Conservation (phyloP, 2,888 invertebrate genomes). For the Kryphioiulus occultus region DNA sequence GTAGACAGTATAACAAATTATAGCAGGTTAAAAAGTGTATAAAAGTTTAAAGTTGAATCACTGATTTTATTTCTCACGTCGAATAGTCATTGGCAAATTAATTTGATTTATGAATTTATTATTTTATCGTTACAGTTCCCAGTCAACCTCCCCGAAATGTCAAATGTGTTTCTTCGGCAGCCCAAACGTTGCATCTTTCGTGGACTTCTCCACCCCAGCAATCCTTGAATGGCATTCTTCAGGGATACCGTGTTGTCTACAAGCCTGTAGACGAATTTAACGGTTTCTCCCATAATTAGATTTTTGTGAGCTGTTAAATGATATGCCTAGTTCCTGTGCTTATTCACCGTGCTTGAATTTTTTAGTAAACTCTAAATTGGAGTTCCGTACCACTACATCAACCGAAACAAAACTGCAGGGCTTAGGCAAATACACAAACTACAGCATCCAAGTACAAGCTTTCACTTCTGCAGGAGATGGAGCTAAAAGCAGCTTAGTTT, state of each 20-base stretch:
- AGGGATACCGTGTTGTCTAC: constrained; percentile 80
- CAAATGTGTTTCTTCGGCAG: constrained; percentile 62
- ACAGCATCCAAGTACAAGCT: constrained; percentile 83
- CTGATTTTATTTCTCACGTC: no score
- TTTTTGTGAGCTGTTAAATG: no score
- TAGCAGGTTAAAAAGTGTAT: no score
- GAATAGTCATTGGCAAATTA: no score
- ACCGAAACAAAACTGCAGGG: constrained; percentile 81
- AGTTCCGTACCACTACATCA: constrained; percentile 71
- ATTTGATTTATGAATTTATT: no score
- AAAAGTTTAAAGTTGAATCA: no score
- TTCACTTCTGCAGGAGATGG: constrained; percentile 88
- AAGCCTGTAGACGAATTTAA: constrained; percentile 58
- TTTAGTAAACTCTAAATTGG: constrained; percentile 64
- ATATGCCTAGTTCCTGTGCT: no score
- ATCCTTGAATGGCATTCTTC: constrained; percentile 64
- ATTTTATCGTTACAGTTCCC: constrained; percentile 60
- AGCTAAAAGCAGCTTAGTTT: constrained; percentile 76
- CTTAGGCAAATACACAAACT: constrained; percentile 84
- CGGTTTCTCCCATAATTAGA: constrained; percentile 51
- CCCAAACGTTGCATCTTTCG: constrained; percentile 62
- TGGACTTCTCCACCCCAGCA: constrained; percentile 64
- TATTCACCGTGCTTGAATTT: not conserved
- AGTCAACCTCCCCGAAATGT: constrained; percentile 63
- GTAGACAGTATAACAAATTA: no score